Evolutionary conservation across 2,888 invertebrate genomes (phyloP).

Genomic region (Drosophila subsilvestris): DNA sequence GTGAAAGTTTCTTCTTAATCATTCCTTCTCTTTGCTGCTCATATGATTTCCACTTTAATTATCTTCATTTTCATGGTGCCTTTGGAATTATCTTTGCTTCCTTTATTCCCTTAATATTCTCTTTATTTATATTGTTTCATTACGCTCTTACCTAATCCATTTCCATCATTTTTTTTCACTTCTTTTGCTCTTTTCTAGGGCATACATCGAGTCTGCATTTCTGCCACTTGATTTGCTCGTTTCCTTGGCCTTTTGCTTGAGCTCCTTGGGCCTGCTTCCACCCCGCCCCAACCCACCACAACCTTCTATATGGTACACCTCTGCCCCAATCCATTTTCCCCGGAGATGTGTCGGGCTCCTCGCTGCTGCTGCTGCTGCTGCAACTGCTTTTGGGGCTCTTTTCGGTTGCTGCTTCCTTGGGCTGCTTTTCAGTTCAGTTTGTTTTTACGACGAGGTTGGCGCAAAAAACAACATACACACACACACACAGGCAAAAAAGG

Average conservation of each 20-base stretch:
- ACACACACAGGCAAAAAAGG: neutral
- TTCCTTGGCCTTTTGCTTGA: constrained; percentile 39
- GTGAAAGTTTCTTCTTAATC: too few relatives aligned
- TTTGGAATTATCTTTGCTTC: too few relatives aligned
- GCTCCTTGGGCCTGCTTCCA: constrained; percentile 30
- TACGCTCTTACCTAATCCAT: neutral
- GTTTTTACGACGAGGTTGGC: constrained; percentile 73
- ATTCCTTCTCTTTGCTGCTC: too few relatives aligned
- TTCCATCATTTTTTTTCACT: neutral
- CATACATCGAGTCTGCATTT: constrained; percentile 14
- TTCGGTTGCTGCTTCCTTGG: constrained; percentile 58
- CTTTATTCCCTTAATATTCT: too few relatives aligned
- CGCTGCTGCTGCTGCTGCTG: constrained; percentile 2
- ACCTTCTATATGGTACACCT: neutral
- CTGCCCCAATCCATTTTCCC: constrained; percentile 16
- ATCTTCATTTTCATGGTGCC: too few relatives aligned
- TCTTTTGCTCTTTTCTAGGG: constrained; percentile 6
- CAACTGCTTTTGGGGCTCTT: constrained; percentile 1
- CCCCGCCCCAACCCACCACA: neutral
- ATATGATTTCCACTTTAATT: too few relatives aligned
- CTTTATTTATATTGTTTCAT: neutral
- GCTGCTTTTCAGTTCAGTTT: constrained; percentile 69
- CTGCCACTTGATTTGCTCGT: constrained; percentile 19
- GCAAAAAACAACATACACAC: constrained; percentile 40
- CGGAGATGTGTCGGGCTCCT: constrained; percentile 12